Evolutionary conservation across 2,113 vertebrate genomes (phyloP), one percentile per base, ranked within the genome.

Genomic region (Aegithalos caudatus): DNA sequence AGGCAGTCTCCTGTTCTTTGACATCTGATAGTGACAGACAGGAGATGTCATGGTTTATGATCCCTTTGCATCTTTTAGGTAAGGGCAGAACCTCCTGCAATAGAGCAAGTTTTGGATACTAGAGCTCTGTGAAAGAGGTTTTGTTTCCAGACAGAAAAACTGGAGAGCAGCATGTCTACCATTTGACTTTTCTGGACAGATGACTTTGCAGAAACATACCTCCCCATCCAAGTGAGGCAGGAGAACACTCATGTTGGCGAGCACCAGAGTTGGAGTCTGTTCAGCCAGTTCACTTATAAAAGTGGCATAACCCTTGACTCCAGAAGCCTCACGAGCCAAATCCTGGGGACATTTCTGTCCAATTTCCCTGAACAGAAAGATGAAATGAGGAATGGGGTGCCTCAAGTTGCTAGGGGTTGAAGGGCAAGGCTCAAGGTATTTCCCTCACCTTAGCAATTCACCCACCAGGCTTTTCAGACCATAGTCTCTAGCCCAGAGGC

Each of bases 151-250:
- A n/a, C 23, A 66, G 19, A 64, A 89, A 82, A 86, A 51, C 3
- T 21, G 14, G 47, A 83, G 10, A 54, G 66, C 50, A 79, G 57
- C 37, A 79, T 21, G 29, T 78, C 44, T 16, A 79, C 12, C 12
- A 2, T 24, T 27, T 48, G 19, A 58, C 38, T 74, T 73, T 58
- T 47, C 44, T 44, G 14, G 23, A 70, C 22, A 84, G 21, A 24
- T 17, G 84, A 54, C 21, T 35, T 5, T 67, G 48, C 35, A 35
- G 38, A 78, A 79, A 69, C 0, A 0, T 97, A 99, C 99, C 98
- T 99, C 99, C 94, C 99, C 98, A 86, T 99, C 99, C 97, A 99
- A 97, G 85, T 99, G 98, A 79, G 97, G 97, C 77, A 99, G 95
- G 9, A 99, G 97, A 92, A 99, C 97, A 37, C 99, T 99, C 74